Conservation (phyloP, 1,140 invertebrate species). For the Lethocerus indicus region DNA sequence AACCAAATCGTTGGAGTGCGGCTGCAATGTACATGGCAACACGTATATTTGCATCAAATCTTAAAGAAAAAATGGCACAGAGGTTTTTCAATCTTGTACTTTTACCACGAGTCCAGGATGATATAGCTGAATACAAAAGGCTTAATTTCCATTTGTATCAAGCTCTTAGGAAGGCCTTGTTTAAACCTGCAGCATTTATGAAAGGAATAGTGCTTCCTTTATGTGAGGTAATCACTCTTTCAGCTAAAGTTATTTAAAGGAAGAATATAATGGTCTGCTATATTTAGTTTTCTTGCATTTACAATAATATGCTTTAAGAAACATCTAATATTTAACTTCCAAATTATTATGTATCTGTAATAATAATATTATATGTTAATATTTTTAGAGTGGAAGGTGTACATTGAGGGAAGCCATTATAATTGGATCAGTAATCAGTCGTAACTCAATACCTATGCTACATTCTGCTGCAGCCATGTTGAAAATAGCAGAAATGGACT, state of each 20-base stretch:
- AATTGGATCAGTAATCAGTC: constrained; percentile 75
- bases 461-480: constrained; percentile 90
- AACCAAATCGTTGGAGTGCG: constrained; percentile 67
- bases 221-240: constrained; percentile 44
- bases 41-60: constrained; percentile 87
- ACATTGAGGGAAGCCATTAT: constrained; percentile 91
- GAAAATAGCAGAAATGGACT: constrained; percentile 96
- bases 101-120: constrained; percentile 83
- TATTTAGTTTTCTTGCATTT: constrained; percentile 10
- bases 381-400: constrained; percentile 66
- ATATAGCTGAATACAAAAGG: constrained; percentile 86
- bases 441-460: constrained; percentile 88
- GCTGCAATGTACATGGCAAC: constrained; percentile 94
- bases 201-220: constrained; percentile 89
- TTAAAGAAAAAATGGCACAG: constrained; percentile 93
- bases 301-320: not conserved
- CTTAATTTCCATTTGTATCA: constrained; percentile 95
- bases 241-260: constrained; percentile 15
- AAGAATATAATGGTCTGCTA: constrained; percentile 21
- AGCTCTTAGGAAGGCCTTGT: constrained; percentile 82
- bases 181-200: constrained; percentile 97
- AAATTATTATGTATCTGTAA: too few species aligned
- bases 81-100: constrained; percentile 90
- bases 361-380: too few species aligned
- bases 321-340: not conserved